Evolutionary conservation across 2,888 invertebrate genomes (phyloP), one percentile per base, ranked within the genome.

Genomic region (Poecilus cupreus): DNA sequence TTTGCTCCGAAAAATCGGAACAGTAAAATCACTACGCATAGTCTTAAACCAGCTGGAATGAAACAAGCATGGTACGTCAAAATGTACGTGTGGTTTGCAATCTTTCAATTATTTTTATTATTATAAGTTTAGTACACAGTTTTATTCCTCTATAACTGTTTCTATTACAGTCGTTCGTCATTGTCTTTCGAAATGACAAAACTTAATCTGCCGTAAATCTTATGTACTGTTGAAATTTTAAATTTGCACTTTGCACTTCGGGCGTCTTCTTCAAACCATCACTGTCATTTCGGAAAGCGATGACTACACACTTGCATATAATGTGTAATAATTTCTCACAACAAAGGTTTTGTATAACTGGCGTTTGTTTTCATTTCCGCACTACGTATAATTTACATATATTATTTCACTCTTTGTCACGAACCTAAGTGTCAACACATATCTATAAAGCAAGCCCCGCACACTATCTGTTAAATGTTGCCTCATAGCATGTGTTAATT

Each of bases 1-100:
- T 87, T 87, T 82, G 85, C 86, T 83, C 85, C 86, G 60, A 86
- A 85, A 83, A 86, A 86, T 82, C 86, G 86, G 82, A 86, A 84
- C 82, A 81, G 81, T 81, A 85, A 86, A 83, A 85, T 86, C 82
- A 84, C 86, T 16, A 84, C 85, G 79, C 85, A 86, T 83, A 85
- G 84, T 82, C 83, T 86, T 81, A 86, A 86, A 82, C 84, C 84
- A 81, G 10, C 60, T 81, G 86, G 86, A 77, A 83, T 85, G 76
- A 87, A 87, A 83, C 86, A 87, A 84, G 87, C 87, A 84, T 88
- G 88, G 87, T 88, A 88, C 84, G 88, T 87, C 82, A 86, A 86
- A 87, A 86, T 87, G 87, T 87, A 87, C 83, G 87, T 87, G 83
- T 84, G 82, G 39, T 18, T 54, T 54, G 18, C 54, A 20, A 20